phyloP scores from a whole-genome alignment of 1,140 invertebrate genomes.

The Centruroides sculpturatus region DNA sequence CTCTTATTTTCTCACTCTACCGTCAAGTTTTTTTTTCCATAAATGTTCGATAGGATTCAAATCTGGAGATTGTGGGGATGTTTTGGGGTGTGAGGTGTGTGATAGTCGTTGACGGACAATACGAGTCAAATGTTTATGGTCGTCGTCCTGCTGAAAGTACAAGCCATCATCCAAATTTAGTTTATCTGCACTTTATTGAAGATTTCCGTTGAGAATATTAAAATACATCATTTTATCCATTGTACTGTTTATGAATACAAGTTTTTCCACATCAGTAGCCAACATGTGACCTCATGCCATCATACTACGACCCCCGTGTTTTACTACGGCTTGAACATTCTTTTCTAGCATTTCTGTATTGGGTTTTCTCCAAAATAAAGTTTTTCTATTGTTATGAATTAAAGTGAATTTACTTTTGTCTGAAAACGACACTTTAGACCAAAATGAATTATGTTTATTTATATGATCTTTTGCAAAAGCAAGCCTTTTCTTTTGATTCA shows the following conservation, averaged over 20 bases:
- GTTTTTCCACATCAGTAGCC: background rate
- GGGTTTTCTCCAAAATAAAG: no score
- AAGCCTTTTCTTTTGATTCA: background rate
- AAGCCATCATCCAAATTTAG: background rate
- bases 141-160: background rate
- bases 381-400: background rate
- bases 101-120: background rate
- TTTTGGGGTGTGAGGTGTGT: background rate
- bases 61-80: background rate
- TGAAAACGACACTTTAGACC: background rate
- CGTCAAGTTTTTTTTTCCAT: no score
- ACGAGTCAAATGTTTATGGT: background rate
- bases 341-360: background rate
- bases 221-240: background rate
- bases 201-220: background rate
- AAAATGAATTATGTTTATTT: background rate
- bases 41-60: background rate
- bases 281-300: background rate
- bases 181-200: background rate
- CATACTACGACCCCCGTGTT: background rate
- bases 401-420: background rate
- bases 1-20: no score
- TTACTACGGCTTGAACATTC: background rate
- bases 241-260: background rate
- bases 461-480: background rate